Evolutionary conservation across 2,888 invertebrate genomes (phyloP), one percentile per base, ranked within the genome.

Genomic region (Physocephala rufipes): DNA sequence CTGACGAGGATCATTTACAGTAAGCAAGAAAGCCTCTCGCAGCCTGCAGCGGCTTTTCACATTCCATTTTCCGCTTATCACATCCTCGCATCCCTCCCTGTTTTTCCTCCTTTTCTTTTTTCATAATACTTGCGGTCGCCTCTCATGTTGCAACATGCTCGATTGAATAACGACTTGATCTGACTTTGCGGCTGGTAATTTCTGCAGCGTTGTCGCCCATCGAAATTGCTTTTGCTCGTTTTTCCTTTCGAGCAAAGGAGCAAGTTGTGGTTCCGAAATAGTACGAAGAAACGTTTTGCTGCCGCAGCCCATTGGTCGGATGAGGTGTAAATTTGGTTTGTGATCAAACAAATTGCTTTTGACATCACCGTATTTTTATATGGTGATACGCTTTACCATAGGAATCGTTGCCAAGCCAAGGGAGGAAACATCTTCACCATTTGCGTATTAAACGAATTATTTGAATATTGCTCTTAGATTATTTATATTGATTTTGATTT

Each of bases 321-420:
- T 67, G 53, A 74, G 74, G 76, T 75, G 75, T 75, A 73, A 74
- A 75, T 67, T 75, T 76, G 71, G 73, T 72, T 74, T 74, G 74
- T 73, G 74, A 73, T 74, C 49, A 69, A 71, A 71, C 76, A 76
- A 76, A 76, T 75, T 76, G 72, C 72, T 74, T 74, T 73, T 76
- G 73, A 76, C 76, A 76, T 72, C 51, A 43, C 36, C n/a, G n/a
- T n/a, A n/a, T n/a, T n/a, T n/a, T n/a, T n/a, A n/a, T n/a, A n/a
- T n/a, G n/a, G n/a, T n/a, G n/a, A n/a, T n/a, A n/a, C n/a, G n/a
- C n/a, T n/a, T 64, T 53, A 24, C 26, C 26, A 53, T 43, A 71
- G 47, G 71, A 71, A n/a, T 61, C 66, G 62, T 62, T 61, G 66
- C 51, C 55, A 36, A 19, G 19, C 55, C 43, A 55, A 66, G 30